These are phyloP conservation scores for Dexiosoma caninum DNA, from an alignment of 2,888 invertebrate genomes.

Conservation along the genomic window DNA sequence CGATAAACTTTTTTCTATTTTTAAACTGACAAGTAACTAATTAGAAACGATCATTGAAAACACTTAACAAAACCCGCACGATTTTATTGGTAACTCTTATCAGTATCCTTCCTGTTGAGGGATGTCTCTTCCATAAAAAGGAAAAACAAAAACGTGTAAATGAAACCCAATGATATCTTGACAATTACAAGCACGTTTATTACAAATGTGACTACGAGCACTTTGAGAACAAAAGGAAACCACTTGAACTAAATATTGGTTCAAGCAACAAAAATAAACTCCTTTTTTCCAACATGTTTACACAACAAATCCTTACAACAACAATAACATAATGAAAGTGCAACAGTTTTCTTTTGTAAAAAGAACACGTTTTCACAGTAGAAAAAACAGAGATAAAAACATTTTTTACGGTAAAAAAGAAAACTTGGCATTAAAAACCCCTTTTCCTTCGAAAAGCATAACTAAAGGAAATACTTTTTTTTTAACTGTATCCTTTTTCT, in stretches of 20 bases:
- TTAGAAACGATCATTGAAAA: constrained; percentile 14
- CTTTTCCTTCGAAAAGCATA: neutral
- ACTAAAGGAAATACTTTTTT: constrained; percentile 25
- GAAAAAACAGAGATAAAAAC: constrained; percentile 12
- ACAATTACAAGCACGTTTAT: constrained; percentile 37
- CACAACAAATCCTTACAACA: constrained; percentile 39
- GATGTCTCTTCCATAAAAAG: neutral
- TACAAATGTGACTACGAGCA: neutral
- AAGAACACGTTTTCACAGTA: constrained; percentile 50
- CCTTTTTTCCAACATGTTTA: constrained; percentile 37
- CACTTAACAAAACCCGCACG: constrained; percentile 48
- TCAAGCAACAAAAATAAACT: constrained; percentile 1
- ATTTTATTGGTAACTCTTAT: constrained; percentile 15
- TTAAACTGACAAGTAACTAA: constrained; percentile 39
- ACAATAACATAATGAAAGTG: constrained; percentile 26
- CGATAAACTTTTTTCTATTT: constrained; percentile 15
- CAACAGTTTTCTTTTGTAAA: constrained; percentile 43
- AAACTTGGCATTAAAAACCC: neutral
- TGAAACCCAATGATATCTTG: constrained; percentile 31
- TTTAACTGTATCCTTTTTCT: constrained; percentile 16
- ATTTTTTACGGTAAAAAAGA: constrained; percentile 13
- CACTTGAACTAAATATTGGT: constrained; percentile 57
- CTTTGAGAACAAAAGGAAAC: constrained; percentile 48
- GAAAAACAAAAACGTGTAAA: constrained; percentile 35
- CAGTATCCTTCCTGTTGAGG: constrained; percentile 4